A percentile compares a stretch with the other conserved stretches of the same genome.
Evolutionary conservation across 1,140 invertebrate species (phyloP).

Genomic region (Chelonus insularis): DNA sequence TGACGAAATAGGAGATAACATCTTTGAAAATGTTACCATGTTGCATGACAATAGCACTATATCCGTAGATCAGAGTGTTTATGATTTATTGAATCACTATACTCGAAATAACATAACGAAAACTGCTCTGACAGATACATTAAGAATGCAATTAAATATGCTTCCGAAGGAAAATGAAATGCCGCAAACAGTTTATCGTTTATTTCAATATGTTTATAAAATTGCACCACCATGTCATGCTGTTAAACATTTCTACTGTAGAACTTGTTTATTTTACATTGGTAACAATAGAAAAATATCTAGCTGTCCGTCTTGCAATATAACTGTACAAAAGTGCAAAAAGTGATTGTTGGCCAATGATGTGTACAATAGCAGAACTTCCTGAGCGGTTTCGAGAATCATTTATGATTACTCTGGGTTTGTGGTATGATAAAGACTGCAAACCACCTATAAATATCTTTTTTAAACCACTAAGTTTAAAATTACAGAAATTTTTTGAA

Average conservation of each 20-base stretch:
- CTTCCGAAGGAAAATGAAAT: constrained; percentile 17
- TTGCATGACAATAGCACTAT: constrained; percentile 18
- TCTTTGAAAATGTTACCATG: no score
- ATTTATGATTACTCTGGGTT: constrained; percentile 16
- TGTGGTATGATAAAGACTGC: constrained; percentile 26
- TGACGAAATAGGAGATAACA: no score
- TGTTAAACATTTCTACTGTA: constrained; percentile 32
- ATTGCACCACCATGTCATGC: constrained; percentile 15
- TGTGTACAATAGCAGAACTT: constrained; percentile 31
- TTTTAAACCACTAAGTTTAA: constrained; percentile 32
- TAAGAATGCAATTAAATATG: constrained; percentile 1
- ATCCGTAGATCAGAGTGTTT: constrained; percentile 9
- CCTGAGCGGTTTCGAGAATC: constrained; percentile 26
- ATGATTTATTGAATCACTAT: constrained; percentile 13
- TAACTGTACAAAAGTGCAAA: constrained; percentile 30
- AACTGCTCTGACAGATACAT: constrained; percentile 12
- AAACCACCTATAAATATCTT: constrained; percentile 31
- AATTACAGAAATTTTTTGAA: constrained; percentile 28
- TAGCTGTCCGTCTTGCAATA: constrained; percentile 21
- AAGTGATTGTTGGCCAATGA: constrained; percentile 31
- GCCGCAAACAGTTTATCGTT: constrained; percentile 26
- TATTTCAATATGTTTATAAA: constrained; percentile 26
- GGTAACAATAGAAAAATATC: not conserved
- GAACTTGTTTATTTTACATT: constrained; percentile 23
- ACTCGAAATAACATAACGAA: constrained; percentile 16